phyloP scores from a whole-genome alignment of 2,888 invertebrate genomes.

The Timandra comae region DNA sequence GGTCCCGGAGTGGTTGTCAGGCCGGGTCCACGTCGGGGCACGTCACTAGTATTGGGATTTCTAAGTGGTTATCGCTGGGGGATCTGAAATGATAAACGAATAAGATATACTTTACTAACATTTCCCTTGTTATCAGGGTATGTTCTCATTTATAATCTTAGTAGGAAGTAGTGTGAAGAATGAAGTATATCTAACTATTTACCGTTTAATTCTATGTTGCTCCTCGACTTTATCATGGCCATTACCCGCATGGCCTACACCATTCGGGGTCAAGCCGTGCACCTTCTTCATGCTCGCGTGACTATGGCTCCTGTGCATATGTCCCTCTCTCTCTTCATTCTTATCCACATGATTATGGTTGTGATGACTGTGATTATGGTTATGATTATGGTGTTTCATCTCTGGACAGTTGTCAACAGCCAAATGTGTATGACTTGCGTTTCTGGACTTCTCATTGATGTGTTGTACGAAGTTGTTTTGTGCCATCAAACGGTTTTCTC shows the following conservation, averaged over 20 bases:
- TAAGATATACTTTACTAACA: too few species aligned
- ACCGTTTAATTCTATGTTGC: slow-evolving; percentile 29
- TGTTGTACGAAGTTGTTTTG: slow-evolving; percentile 67
- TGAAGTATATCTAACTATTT: too few species aligned
- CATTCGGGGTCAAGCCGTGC: slow-evolving; percentile 56
- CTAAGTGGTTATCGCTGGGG: slow-evolving; percentile 50
- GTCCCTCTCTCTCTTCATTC: slow-evolving; percentile 31
- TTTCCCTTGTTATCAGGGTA: too few species aligned
- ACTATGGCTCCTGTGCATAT: slow-evolving; percentile 65
- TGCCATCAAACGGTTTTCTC: slow-evolving; percentile 68
- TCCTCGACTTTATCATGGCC: slow-evolving; percentile 52
- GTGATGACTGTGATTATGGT: slow-evolving; percentile 26
- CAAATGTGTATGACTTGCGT: slow-evolving; percentile 53
- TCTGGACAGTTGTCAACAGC: slow-evolving; percentile 57
- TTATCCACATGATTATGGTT: slow-evolving; percentile 28
- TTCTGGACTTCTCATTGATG: slow-evolving; percentile 61
- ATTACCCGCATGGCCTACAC: slow-evolving; percentile 49
- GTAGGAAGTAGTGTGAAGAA: not conserved
- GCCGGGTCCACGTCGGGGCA: slow-evolving; percentile 56
- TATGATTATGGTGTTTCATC: slow-evolving; percentile 29
- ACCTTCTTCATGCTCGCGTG: slow-evolving; percentile 63
- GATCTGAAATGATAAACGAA: slow-evolving; percentile 58
- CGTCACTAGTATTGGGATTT: slow-evolving; percentile 64
- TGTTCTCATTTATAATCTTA: too few species aligned
- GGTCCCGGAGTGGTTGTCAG: slow-evolving; percentile 34